phyloP scores from a whole-genome alignment of 1,140 invertebrate genomes.

The Orchestia grillus region DNA sequence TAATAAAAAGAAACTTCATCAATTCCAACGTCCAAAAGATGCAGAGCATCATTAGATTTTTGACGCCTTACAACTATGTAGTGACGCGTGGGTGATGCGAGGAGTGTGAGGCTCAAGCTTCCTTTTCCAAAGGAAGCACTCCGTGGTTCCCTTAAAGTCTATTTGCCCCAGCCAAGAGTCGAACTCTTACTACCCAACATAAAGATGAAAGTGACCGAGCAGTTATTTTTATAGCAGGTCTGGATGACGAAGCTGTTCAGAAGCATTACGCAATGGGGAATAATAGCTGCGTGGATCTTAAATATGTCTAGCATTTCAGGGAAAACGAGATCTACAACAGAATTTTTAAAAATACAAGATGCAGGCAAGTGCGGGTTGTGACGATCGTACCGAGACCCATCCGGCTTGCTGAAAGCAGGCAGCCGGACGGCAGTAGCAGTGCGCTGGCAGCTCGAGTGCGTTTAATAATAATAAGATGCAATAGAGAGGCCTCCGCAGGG shows the following conservation, averaged over 20 bases:
- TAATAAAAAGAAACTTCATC: too few relatives aligned
- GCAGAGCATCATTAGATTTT: neutral
- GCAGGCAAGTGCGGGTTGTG: neutral
- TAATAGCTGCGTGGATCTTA: neutral
- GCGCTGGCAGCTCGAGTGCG: slow-evolving; percentile 16
- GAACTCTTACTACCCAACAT: too few relatives aligned
- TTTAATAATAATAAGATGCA: slow-evolving; percentile 47
- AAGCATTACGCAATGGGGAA: neutral
- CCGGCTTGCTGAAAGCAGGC: neutral
- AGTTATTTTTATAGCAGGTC: neutral
- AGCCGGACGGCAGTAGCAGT: neutral
- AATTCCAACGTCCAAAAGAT: neutral
- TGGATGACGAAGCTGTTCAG: neutral
- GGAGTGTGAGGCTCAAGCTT: too few relatives aligned
- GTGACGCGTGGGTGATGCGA: too few relatives aligned
- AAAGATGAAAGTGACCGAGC: neutral
- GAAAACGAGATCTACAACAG: neutral
- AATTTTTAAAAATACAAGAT: neutral
- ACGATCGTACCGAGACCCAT: neutral
- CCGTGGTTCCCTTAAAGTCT: too few relatives aligned
- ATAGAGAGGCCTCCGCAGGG: slow-evolving; percentile 16
- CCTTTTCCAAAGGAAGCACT: too few relatives aligned
- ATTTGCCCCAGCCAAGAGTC: too few relatives aligned
- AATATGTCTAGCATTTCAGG: neutral
- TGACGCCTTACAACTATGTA: neutral